A percentile compares a stretch with the other conserved stretches of the same genome.
Evolutionary conservation across 2,888 invertebrate genomes (phyloP).

Genomic region (Vesta saturnalis): DNA sequence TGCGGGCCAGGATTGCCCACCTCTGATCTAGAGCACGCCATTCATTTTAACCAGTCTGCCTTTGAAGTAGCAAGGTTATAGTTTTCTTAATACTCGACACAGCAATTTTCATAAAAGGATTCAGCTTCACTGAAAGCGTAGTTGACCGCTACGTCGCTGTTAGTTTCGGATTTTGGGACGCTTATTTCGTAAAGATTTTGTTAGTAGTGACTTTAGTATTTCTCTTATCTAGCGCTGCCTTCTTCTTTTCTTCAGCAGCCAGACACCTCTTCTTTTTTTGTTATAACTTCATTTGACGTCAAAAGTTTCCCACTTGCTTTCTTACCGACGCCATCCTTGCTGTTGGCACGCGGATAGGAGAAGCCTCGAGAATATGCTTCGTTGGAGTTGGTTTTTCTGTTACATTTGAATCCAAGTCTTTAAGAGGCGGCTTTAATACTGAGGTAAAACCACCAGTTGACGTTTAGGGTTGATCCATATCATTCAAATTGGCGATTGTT

Average conservation of each 20-base stretch:
- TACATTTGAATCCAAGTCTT: constrained; percentile 3
- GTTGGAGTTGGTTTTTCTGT: not conserved
- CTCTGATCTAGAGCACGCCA: too few relatives aligned
- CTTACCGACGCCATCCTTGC: constrained; percentile 1
- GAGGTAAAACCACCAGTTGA: not conserved
- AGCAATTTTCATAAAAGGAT: not conserved
- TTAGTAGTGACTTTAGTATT: not conserved
- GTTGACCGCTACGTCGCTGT: too few relatives aligned
- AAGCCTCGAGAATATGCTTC: not conserved
- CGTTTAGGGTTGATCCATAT: not conserved
- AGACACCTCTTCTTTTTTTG: not conserved
- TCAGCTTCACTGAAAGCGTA: constrained; percentile 3
- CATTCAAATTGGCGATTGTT: constrained; percentile 1
- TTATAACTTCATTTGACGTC: constrained; percentile 8
- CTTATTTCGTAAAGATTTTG: constrained; percentile 10
- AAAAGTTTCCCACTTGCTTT: constrained; percentile 8
- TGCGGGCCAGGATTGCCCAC: too few relatives aligned
- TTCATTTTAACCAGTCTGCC: not conserved
- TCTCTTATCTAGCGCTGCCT: not conserved
- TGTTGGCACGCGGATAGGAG: not conserved
- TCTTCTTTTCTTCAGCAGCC: not conserved
- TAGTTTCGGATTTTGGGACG: constrained; percentile 10
- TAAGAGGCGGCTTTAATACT: not conserved
- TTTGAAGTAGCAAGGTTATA: not conserved
- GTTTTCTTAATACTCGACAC: not conserved